These are phyloP conservation scores for Microcebus ravelobensis DNA, from an alignment of 2,113 vertebrate species.

Conservation along the genomic window DNA sequence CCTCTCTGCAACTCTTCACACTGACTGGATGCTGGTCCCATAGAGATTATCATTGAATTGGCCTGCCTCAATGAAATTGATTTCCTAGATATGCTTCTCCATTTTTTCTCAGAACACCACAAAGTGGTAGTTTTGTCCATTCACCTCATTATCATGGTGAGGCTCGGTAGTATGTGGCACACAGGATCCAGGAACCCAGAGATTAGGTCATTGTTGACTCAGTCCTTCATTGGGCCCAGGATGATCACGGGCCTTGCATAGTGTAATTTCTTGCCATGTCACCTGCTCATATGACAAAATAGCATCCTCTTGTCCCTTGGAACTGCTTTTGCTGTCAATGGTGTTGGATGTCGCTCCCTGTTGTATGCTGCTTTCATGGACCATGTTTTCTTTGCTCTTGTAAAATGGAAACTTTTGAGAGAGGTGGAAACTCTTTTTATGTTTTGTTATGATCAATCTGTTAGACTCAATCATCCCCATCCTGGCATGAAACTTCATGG, in stretches of 20 bases:
- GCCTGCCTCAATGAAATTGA: slow-evolving; percentile 98
- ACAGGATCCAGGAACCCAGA: slow-evolving; percentile 99
- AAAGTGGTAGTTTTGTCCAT: slow-evolving; percentile 98
- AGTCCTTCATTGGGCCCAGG: slow-evolving; percentile 97
- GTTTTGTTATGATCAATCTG: slow-evolving; percentile 99
- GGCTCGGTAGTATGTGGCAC: slow-evolving; percentile 98
- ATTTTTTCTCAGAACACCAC: slow-evolving; percentile 96
- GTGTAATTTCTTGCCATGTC: slow-evolving; percentile 92
- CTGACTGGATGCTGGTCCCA: slow-evolving; percentile 97
- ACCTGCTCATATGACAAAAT: slow-evolving; percentile 98
- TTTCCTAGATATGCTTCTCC: slow-evolving; percentile 99
- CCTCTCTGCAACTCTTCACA: slow-evolving; percentile 97
- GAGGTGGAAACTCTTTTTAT: slow-evolving; percentile 99
- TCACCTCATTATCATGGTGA: slow-evolving; percentile 95
- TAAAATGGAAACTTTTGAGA: slow-evolving; percentile 99
- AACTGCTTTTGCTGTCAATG: no score
- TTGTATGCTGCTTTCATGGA: slow-evolving; percentile 96
- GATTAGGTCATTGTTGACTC: slow-evolving; percentile 98
- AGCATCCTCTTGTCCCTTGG: slow-evolving; percentile 95
- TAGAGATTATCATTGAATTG: slow-evolving; percentile 99
- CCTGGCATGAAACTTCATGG: slow-evolving; percentile 98
- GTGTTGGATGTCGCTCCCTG: slow-evolving; percentile 54
- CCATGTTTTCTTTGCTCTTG: slow-evolving; percentile 99
- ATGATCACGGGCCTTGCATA: slow-evolving; percentile 98
- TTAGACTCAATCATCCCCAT: slow-evolving; percentile 99